Evolutionary conservation across 1,140 invertebrate species (phyloP).

Genomic region (Drosophila eugracilis): DNA sequence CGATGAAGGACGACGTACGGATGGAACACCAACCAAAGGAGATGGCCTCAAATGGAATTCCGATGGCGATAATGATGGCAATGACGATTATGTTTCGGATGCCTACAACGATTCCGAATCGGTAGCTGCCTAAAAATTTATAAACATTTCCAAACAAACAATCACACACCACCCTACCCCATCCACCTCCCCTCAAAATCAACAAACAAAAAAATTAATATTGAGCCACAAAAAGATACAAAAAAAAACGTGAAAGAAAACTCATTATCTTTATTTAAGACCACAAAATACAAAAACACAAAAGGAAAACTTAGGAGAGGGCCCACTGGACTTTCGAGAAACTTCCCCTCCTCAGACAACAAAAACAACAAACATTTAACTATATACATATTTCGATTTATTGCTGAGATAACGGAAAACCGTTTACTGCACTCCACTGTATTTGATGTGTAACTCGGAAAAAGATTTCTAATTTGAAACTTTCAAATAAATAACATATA

Average conservation of each 20-base stretch:
- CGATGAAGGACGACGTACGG: background rate
- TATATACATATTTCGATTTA: slow-evolving; percentile 10
- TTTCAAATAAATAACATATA: slow-evolving; percentile 29
- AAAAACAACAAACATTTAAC: slow-evolving; percentile 2
- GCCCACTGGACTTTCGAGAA: background rate
- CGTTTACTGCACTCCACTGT: background rate
- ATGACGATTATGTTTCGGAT: slow-evolving; percentile 50
- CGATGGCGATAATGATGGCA: slow-evolving; percentile 20
- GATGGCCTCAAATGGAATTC: slow-evolving; percentile 28
- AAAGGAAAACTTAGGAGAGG: slow-evolving; percentile 1
- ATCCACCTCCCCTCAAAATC: slow-evolving; percentile 6
- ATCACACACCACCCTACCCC: no score
- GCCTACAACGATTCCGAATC: slow-evolving; percentile 23
- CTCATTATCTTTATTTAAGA: slow-evolving; percentile 3
- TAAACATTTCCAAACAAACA: slow-evolving; percentile 33
- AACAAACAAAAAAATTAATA: slow-evolving; percentile 12
- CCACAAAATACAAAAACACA: slow-evolving; percentile 9
- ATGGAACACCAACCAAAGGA: slow-evolving; percentile 18
- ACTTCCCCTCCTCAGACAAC: slow-evolving; percentile 3
- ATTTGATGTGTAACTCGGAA: background rate
- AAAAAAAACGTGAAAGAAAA: background rate
- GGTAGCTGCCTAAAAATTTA: slow-evolving; percentile 30
- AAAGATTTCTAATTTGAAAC: background rate
- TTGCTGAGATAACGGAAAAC: background rate
- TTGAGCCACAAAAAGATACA: background rate